Percentiles rank a stretch among this genome's conserved stretches.
These are phyloP conservation scores for Amorpha juglandis DNA, from an alignment of 2,888 invertebrate species.

Conservation along the genomic window DNA sequence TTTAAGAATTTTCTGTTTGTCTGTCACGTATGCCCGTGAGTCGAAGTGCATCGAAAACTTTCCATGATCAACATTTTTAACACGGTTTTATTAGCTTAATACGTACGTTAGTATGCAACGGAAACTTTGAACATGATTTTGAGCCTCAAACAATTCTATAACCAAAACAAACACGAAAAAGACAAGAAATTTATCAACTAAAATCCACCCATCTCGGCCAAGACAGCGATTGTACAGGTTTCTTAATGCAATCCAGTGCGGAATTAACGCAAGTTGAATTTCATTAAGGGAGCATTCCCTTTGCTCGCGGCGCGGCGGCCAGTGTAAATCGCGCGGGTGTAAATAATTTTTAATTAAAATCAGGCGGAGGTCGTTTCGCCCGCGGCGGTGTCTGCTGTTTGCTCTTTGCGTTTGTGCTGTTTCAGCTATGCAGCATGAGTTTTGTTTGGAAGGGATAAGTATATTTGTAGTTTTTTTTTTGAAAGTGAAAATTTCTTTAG, in stretches of 20 bases:
- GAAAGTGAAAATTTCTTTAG: no score
- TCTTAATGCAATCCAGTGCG: slow-evolving; percentile 9
- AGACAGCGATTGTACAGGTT: not conserved
- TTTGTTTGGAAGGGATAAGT: no score
- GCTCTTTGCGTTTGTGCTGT: slow-evolving; percentile 1
- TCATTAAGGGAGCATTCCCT: slow-evolving; percentile 23
- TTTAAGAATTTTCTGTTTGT: not conserved
- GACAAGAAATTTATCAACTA: not conserved
- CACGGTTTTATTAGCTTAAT: no score
- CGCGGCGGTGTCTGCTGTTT: slow-evolving; percentile 16
- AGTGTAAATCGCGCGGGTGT: slow-evolving; percentile 25
- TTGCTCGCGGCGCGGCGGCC: slow-evolving; percentile 18
- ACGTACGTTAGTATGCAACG: no score
- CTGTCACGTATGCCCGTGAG: not conserved
- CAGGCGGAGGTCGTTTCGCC: slow-evolving; percentile 19
- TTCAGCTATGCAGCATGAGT: not conserved
- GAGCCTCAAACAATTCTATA: not conserved
- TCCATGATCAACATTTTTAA: no score
- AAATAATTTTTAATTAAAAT: slow-evolving; percentile 35
- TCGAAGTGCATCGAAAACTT: no score
- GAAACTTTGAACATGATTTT: no score
- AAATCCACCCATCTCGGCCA: not conserved
- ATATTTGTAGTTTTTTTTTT: slow-evolving; percentile 2
- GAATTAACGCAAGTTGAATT: slow-evolving; percentile 24
- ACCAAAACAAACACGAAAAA: not conserved